These are phyloP conservation scores for Patella depressa DNA, from an alignment of 2,888 invertebrate species.

Conservation along the genomic window DNA sequence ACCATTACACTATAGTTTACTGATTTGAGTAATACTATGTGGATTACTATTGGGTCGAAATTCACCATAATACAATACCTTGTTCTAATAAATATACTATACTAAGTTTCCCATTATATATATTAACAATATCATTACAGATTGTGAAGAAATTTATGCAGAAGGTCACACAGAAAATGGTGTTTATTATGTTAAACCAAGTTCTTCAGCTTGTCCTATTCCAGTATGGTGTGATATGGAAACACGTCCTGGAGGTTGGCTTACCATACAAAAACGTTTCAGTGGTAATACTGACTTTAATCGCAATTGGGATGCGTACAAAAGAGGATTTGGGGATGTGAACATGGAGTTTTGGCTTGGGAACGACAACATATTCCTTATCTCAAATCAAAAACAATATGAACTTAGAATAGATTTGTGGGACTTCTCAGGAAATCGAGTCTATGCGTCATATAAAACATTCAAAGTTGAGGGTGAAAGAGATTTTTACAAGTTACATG, in stretches of 20 bases:
- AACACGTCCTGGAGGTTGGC: slow-evolving; percentile 72
- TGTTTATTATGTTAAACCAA: slow-evolving; percentile 65
- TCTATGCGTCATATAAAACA: slow-evolving; percentile 62
- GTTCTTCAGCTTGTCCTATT: slow-evolving; percentile 63
- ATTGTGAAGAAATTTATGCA: slow-evolving; percentile 60
- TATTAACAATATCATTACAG: slow-evolving; percentile 46
- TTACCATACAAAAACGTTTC: slow-evolving; percentile 58
- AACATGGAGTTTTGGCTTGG: slow-evolving; percentile 66
- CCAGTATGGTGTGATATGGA: slow-evolving; percentile 79
- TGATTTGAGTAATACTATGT: too few species aligned
- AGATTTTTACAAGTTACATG: slow-evolving; percentile 62
- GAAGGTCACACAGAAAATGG: slow-evolving; percentile 60
- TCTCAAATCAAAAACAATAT: slow-evolving; percentile 66
- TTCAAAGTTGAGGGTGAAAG: slow-evolving; percentile 67
- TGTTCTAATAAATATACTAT: too few species aligned
- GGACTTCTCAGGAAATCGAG: slow-evolving; percentile 67
- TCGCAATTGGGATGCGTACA: slow-evolving; percentile 63
- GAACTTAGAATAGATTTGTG: slow-evolving; percentile 66
- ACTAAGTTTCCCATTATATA: neutral
- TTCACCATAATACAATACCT: neutral
- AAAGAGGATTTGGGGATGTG: slow-evolving; percentile 66
- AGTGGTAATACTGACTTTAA: slow-evolving; percentile 59
- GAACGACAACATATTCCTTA: slow-evolving; percentile 66
- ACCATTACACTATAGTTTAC: too few species aligned
- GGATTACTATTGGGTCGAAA: neutral